These are phyloP conservation scores for Scaptomyza hsui DNA, from an alignment of 1,140 invertebrate species.

Conservation along the genomic window DNA sequence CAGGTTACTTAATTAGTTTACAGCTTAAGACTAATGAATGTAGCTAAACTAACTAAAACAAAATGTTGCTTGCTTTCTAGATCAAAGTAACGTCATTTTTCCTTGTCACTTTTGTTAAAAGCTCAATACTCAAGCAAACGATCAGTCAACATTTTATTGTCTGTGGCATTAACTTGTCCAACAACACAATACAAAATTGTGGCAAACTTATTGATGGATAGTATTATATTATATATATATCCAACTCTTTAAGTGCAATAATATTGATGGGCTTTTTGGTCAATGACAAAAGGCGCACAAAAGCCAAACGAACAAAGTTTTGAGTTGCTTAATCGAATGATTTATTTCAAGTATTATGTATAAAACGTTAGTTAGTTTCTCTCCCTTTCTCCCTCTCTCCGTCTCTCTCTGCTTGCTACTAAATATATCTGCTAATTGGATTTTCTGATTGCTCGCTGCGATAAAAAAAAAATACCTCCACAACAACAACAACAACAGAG, in stretches of 20 bases:
- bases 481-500: constrained; percentile 31
- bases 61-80: too few species aligned
- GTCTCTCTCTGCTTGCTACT: neutral
- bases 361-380: constrained; percentile 5
- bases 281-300: constrained; percentile 2
- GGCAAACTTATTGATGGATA: constrained; percentile 20
- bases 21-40: too few species aligned
- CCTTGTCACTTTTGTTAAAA: neutral
- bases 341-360: neutral
- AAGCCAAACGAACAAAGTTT: neutral
- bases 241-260: constrained; percentile 2
- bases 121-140: neutral
- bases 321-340: neutral
- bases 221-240: neutral
- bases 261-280: constrained; percentile 18
- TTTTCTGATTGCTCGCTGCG: constrained; percentile 29
- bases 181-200: constrained; percentile 10
- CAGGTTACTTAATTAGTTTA: neutral
- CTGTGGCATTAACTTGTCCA: constrained; percentile 14
- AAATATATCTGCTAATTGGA: constrained; percentile 33
- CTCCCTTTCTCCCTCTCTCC: neutral
- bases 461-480: constrained; percentile 26
- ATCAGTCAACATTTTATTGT: constrained; percentile 22
- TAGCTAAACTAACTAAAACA: too few species aligned
- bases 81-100: neutral